Base-by-base conservation (phyloP, 2,888 invertebrate species). In the Epistrophe grossulariae region DNA sequence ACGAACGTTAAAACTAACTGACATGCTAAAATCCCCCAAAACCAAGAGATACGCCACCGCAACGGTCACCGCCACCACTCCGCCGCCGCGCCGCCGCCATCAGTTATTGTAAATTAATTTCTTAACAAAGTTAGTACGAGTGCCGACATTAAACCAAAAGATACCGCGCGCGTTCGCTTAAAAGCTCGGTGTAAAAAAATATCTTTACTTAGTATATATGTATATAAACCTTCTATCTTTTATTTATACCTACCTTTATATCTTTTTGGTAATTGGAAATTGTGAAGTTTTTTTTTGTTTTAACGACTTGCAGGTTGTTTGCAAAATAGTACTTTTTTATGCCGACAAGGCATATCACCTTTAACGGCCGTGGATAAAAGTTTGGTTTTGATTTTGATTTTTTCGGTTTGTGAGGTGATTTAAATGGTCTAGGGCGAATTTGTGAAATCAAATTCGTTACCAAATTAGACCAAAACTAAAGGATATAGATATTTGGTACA, bases 21-120 rank as follows among this genome's bases (percentile, higher is more conserved):
- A 79, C 85, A 85, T 55, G 78, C 78, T 24, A 85, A 82, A 85
- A 70, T 85, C 81, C 85, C 80, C 80, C 57, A 48, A 45, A 48
- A 15, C 28, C 4, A 45, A 52, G 60, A 81, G 68, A 79, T 81
- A 85, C 66, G 24, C 24, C 24, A 24, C 48, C 24, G 24, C 24
- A 24, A 24, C 24, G 2, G 24, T 24, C 24, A 24, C 38, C 10
- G 3, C 38, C 10, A 13, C 11, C 17, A 19, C 1, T 5, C 35
- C 8, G 35, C 6, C 19, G 50, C 10, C 50, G 4, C 19, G 52
- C 52, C 24, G 0, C 13, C 48, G 9, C 45, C 45, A 31, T 52
- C 70, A 55, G 6, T 55, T 55, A 24, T 50, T 62, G 70, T 50
- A 57, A 73, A 68, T 55, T 77, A 80, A 72, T 28, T 60, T 55